These are phyloP conservation scores for Daubentonia madagascariensis DNA, from an alignment of 2,113 vertebrate species.

Conservation along the genomic window DNA sequence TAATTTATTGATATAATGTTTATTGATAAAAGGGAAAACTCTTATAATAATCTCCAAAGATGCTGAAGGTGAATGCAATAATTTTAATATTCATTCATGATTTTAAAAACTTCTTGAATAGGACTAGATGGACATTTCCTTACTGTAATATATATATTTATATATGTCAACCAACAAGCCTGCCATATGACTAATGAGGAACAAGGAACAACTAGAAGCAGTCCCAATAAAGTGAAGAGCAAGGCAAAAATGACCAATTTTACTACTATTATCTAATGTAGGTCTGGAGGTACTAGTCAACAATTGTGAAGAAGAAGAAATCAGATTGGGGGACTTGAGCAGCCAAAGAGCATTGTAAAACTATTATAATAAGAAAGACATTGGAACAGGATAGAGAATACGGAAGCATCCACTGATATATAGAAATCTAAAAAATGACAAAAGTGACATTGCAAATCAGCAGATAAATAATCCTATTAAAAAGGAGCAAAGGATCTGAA, in stretches of 20 bases:
- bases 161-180: not conserved
- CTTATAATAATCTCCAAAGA: not conserved
- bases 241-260: not conserved
- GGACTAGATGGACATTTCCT: not conserved
- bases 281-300: not conserved
- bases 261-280: not conserved
- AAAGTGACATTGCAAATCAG: not conserved
- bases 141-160: not conserved
- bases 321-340: not conserved
- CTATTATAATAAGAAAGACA: not conserved
- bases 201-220: not conserved
- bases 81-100: not conserved
- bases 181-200: not conserved
- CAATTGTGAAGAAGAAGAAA: slow-evolving; percentile 10
- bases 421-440: not conserved
- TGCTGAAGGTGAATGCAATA: not conserved
- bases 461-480: not conserved
- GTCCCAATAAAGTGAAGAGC: not conserved
- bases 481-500: no score
- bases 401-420: not conserved
- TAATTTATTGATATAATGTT: slow-evolving; percentile 14
- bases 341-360: not conserved
- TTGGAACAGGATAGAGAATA: not conserved
- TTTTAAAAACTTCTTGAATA: slow-evolving; percentile 23
- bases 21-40: not conserved